Base-by-base conservation (phyloP, 2,797 vertebrate genomes). In the Ataeniobius toweri region DNA sequence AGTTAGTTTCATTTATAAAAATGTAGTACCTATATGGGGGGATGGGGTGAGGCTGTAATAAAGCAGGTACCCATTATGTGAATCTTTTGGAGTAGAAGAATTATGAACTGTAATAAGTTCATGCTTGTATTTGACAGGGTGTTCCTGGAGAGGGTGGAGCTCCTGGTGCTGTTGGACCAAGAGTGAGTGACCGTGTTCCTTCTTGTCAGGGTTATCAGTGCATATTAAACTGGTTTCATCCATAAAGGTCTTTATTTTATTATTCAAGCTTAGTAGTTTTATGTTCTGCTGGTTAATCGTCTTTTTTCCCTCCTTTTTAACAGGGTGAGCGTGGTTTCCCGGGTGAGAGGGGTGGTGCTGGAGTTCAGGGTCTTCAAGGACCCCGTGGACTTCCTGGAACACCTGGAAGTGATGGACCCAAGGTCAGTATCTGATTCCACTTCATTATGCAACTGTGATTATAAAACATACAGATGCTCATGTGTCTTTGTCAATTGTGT, bases 271-370 rank as follows among this genome's bases (percentile, higher is more conserved):
- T 72, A 3, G 31, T 13, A n/a, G 10, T 39, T 39, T 16, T 39
- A 20, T 59, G 7, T 74, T 74, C 18, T 13, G 6, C 14, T 88
- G 18, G 89, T 73, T 63, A 7, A 6, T 20, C 46, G 44, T 78
- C 24, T 85, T 80, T 41, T 86, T 56, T 86, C 20, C 70, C 69
- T 36, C 41, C 14, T 48, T 22, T 46, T 26, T 80, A 22, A 88
- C 71, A 99, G 98, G 98, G 98, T 2, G 98, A 99, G 87, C 97
- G 98, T 59, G 98, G 98, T 74, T 99, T 99, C 96, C 98, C 97
- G 69, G 98, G 98, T 65, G 98, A 99, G 93, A 97, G 98, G n/a
- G 98, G 98, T 73, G 94, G 96, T 83, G 95, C 96, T 0, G 98
- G 98, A 0, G 3, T 97, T 59, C 98, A 98, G 88, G 98, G 98